Evolutionary conservation across 2,888 invertebrate species (phyloP).

Genomic region (Amblyteles armatorius): DNA sequence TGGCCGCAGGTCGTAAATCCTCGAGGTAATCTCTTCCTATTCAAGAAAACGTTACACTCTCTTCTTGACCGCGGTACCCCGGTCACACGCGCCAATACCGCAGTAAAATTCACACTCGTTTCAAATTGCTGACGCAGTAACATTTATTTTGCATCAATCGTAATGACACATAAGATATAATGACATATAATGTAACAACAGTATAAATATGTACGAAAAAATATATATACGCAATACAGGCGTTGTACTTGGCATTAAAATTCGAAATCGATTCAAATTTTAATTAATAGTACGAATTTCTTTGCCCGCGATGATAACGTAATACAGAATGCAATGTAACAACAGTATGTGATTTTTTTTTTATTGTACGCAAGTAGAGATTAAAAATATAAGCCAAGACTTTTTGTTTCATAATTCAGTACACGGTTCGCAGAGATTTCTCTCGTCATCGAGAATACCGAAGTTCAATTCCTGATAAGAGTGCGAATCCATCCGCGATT

Average conservation of each 20-base stretch:
- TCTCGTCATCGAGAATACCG: not conserved
- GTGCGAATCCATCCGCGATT: slow-evolving; percentile 15
- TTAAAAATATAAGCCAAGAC: not conserved
- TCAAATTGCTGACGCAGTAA: not conserved
- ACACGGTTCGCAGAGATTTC: slow-evolving; percentile 15
- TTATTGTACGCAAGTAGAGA: not conserved
- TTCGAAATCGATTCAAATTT: slow-evolving; percentile 15
- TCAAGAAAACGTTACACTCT: slow-evolving; percentile 4
- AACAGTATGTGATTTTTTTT: slow-evolving; percentile 3
- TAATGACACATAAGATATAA: not conserved
- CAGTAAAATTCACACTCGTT: not conserved
- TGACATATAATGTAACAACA: slow-evolving; percentile 46
- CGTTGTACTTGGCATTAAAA: not conserved
- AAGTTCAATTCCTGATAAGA: slow-evolving; percentile 21
- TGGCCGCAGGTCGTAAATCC: slow-evolving; percentile 42
- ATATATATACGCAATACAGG: not conserved
- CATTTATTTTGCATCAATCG: not conserved
- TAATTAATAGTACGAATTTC: not conserved
- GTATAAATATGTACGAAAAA: slow-evolving; percentile 18
- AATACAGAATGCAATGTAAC: slow-evolving; percentile 20
- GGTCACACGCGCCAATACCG: slow-evolving; percentile 13
- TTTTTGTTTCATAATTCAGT: slow-evolving; percentile 45
- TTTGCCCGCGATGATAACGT: not conserved
- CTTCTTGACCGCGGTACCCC: slow-evolving; percentile 1
- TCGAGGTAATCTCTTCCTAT: slow-evolving; percentile 46